A percentile compares a stretch with the other conserved stretches of the same genome.
phyloP scores from a whole-genome alignment of 2,797 vertebrate genomes.

The Oryzias dopingdopingensis region DNA sequence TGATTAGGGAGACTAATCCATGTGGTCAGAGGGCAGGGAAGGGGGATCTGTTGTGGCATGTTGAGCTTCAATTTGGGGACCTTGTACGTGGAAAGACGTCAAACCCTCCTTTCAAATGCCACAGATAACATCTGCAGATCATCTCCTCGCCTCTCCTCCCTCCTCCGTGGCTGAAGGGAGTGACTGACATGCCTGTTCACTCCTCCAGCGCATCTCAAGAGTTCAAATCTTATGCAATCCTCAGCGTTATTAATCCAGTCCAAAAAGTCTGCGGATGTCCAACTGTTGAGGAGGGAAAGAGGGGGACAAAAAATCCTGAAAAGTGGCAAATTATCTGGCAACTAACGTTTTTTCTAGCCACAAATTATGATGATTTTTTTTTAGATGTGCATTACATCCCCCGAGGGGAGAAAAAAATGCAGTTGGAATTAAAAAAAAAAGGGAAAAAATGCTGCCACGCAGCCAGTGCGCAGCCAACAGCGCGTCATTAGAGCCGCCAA shows the following conservation, averaged over 20 bases:
- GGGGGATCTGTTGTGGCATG: neutral
- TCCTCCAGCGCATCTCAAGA: conserved; percentile 20
- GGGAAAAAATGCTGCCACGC: neutral
- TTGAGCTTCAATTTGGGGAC: neutral
- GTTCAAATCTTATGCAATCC: conserved; percentile 8
- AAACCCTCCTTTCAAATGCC: neutral
- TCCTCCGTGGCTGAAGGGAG: conserved; percentile 46
- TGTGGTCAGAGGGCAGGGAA: neutral
- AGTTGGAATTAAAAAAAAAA: too few relatives aligned
- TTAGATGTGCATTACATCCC: too few relatives aligned
- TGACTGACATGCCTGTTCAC: conserved; percentile 25
- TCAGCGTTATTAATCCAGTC: neutral
- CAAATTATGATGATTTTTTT: too few relatives aligned
- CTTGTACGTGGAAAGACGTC: neutral
- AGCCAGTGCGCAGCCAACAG: conserved; percentile 2
- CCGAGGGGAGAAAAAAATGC: too few relatives aligned
- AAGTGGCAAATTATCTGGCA: too few relatives aligned
- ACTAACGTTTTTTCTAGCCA: too few relatives aligned
- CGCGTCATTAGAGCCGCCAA: neutral
- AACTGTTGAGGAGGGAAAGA: conserved; percentile 1
- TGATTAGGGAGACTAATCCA: too few relatives aligned
- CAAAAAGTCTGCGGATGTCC: neutral
- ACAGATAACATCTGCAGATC: conserved; percentile 41
- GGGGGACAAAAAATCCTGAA: too few relatives aligned
- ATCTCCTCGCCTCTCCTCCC: conserved; percentile 11